Evolutionary conservation across 1,140 invertebrate genomes (phyloP).

Genomic region (Leptinotarsa undecemlineata): DNA sequence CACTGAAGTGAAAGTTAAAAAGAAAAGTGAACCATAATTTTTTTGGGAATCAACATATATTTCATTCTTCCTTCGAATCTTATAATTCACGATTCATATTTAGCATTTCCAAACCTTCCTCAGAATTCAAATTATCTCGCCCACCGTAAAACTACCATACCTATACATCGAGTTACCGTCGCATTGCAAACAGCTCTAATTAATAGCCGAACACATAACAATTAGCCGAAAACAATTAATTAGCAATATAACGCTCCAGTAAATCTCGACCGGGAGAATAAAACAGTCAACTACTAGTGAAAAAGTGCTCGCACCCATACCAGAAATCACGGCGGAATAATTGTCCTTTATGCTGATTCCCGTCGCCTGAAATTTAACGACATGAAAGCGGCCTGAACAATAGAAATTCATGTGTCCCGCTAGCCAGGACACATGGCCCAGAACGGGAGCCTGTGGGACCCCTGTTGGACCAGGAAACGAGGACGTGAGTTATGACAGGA

Average conservation of each 20-base stretch:
- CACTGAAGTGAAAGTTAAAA: no score
- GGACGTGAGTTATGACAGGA: slow-evolving; percentile 37
- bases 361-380: slow-evolving; percentile 41
- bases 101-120: not conserved
- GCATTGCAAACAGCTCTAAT: not conserved
- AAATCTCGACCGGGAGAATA: slow-evolving; percentile 9
- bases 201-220: not conserved
- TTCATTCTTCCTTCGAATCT: no score
- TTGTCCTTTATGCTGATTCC: slow-evolving; percentile 40
- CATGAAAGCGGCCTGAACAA: slow-evolving; percentile 42
- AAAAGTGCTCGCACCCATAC: not conserved
- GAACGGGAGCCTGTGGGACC: slow-evolving; percentile 13
- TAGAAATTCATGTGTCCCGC: slow-evolving; percentile 40
- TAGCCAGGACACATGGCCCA: not conserved
- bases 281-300: slow-evolving; percentile 33
- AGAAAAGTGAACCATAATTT: no score
- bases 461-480: slow-evolving; percentile 29
- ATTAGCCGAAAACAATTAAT: slow-evolving; percentile 8
- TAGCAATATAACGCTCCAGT: not conserved
- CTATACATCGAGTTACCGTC: not conserved
- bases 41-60: no score
- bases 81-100: no score
- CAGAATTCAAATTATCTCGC: not conserved
- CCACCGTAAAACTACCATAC: not conserved
- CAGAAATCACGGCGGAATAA: slow-evolving; percentile 46